Conservation (phyloP, 2,797 vertebrate species). For the Labroides dimidiatus region DNA sequence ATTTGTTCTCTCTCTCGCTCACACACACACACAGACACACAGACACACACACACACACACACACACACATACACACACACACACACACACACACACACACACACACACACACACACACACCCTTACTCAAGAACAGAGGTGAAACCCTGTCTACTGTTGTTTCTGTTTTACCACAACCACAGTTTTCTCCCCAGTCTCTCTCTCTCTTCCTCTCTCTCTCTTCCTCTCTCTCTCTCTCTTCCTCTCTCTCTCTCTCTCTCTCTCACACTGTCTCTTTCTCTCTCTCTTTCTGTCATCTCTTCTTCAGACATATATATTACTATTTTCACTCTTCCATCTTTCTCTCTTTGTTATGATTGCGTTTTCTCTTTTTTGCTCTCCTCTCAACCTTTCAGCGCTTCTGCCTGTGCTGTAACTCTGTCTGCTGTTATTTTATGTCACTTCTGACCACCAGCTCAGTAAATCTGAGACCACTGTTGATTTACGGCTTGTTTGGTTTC, state of each 20-base stretch:
- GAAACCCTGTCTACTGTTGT: constrained; percentile 66
- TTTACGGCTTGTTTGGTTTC: constrained; percentile 54
- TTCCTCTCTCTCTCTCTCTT: constrained; percentile 56
- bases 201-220: constrained; percentile 54
- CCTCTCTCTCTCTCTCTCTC: constrained; percentile 38
- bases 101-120: constrained; percentile 15
- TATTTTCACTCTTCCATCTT: constrained; percentile 58
- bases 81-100: constrained; percentile 19
- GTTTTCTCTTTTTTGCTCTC: constrained; percentile 26
- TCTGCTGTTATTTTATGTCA: constrained; percentile 51
- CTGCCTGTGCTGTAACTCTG: constrained; percentile 21
- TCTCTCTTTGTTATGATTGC: constrained; percentile 34
- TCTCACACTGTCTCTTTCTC: constrained; percentile 64
- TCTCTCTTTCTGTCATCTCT: constrained; percentile 56
- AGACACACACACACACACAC: constrained; percentile 14
- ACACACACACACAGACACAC: constrained; percentile 15
- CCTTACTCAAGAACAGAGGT: constrained; percentile 17
- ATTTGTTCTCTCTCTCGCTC: neutral
- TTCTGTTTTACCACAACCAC: constrained; percentile 69
- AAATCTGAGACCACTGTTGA: constrained; percentile 56
- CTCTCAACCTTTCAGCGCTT: constrained; percentile 30
- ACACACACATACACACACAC: constrained; percentile 12
- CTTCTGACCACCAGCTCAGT: constrained; percentile 46
- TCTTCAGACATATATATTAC: constrained; percentile 55
- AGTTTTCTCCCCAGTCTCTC: constrained; percentile 66